Base-by-base conservation (phyloP, 1,140 invertebrate genomes). In the Meloidogyne hapla region DNA sequence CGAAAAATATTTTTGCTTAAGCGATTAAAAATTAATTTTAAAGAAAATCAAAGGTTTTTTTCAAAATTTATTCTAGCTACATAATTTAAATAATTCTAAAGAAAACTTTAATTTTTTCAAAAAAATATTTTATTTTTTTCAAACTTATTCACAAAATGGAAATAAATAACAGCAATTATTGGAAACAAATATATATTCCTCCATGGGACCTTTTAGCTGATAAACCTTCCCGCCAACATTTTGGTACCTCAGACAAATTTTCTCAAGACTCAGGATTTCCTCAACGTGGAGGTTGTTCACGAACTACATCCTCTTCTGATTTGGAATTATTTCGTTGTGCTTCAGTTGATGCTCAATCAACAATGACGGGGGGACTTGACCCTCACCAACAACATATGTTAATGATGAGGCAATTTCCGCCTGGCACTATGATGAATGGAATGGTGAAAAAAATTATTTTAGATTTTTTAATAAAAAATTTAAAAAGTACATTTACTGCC, bases 261-360 rank as follows among this genome's bases (percentile, higher is more conserved):
- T 70, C 38, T 25, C 38, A 21, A 73, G 71, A 73, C 56, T 73
- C 71, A 65, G 71, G 71, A 26, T 73, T 64, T 64, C 71, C 71
- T 18, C 42, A 40, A 33, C 21, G 71, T 21, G 71, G 69, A 42
- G 75, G 63, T 1, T 61, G 76, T 33, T 77, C 76, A 18, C 74
- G 76, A 15, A 75, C 71, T 12, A 63, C 69, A 28, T 70, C 71
- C 42, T 33, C 73, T 23, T 77, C 74, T 15, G 76, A 77, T 42
- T 23, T 62, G n/a, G 76, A 77, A 65, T 72, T 70, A 70, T 77
- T 89, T 88, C 23, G 89, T 87, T 21, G 76, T 89, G 65, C 77
- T 86, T 89, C 68, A 69, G 75, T 26, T 79, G 82, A 69, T 80
- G 84, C 15, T 45, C 70, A 18, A 78, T 83, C 4, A 83, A 69